phyloP scores from a whole-genome alignment of 2,888 invertebrate genomes.

The Leucophenga montana region DNA sequence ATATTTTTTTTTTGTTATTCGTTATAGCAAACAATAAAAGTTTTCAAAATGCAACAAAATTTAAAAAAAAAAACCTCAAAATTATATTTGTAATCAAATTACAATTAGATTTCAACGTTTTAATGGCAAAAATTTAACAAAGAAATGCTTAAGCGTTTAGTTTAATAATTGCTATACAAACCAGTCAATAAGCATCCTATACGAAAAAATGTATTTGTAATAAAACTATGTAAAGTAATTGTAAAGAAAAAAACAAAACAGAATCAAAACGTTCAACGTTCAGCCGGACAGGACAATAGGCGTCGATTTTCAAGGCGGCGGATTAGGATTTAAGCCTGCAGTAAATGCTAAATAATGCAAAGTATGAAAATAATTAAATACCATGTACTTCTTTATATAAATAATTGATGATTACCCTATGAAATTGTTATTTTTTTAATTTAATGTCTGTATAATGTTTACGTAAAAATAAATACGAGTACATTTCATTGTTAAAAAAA shows the following conservation, averaged over 20 bases:
- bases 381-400: neutral
- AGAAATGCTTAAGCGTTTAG: slow-evolving; percentile 28
- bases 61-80: slow-evolving; percentile 27
- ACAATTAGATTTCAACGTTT: slow-evolving; percentile 48
- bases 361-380: neutral
- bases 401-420: neutral
- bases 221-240: slow-evolving; percentile 13
- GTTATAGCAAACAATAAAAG: slow-evolving; percentile 55
- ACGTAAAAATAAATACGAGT: slow-evolving; percentile 27
- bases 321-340: slow-evolving; percentile 12
- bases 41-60: slow-evolving; percentile 43
- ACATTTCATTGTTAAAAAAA: slow-evolving; percentile 57
- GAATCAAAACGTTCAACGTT: slow-evolving; percentile 24
- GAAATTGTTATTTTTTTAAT: slow-evolving; percentile 14
- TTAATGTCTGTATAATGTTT: neutral
- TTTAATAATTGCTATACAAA: neutral
- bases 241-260: slow-evolving; percentile 3
- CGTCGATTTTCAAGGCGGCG: slow-evolving; percentile 1
- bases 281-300: slow-evolving; percentile 21
- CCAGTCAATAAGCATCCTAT: slow-evolving; percentile 18
- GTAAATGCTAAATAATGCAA: neutral
- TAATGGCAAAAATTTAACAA: slow-evolving; percentile 23
- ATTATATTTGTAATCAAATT: slow-evolving; percentile 64
- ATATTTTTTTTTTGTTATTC: slow-evolving; percentile 62
- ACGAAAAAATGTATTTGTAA: slow-evolving; percentile 15